These are phyloP conservation scores for Melanocharis versteri DNA, from an alignment of 2,113 vertebrate genomes.

Conservation along the genomic window DNA sequence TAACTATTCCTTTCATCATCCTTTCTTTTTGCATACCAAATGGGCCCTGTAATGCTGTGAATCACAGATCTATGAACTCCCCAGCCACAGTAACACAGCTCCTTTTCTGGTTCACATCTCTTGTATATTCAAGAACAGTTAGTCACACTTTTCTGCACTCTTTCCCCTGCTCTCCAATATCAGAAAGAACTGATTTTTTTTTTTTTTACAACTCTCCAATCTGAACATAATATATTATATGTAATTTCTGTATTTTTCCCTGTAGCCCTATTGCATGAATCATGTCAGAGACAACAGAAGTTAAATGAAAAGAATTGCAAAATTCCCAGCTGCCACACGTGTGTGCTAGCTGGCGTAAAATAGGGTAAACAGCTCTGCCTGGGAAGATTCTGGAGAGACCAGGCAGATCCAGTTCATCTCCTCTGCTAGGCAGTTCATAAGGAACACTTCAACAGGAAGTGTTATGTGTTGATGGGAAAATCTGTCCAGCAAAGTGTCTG, in stretches of 20 bases:
- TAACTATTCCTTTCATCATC: conserved; percentile 52
- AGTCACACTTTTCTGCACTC: neutral
- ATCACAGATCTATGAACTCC: conserved; percentile 50
- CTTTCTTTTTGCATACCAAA: conserved; percentile 43
- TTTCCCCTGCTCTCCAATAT: neutral
- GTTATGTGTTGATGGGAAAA: neutral
- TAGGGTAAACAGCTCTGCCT: neutral
- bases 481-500: neutral
- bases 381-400: neutral
- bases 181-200: neutral
- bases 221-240: neutral
- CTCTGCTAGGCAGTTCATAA: neutral
- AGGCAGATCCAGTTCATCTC: neutral
- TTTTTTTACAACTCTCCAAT: neutral
- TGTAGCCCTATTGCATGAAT: neutral
- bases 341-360: neutral
- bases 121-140: conserved; percentile 1
- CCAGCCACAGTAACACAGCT: neutral
- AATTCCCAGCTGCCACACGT: neutral
- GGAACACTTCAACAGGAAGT: neutral
- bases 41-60: conserved; percentile 25
- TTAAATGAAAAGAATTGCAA: neutral
- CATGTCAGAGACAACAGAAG: neutral
- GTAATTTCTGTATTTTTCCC: neutral
- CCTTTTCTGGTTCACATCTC: neutral